Conservation (phyloP, 2,888 invertebrate genomes). For the Hemistola chrysoprasaria region DNA sequence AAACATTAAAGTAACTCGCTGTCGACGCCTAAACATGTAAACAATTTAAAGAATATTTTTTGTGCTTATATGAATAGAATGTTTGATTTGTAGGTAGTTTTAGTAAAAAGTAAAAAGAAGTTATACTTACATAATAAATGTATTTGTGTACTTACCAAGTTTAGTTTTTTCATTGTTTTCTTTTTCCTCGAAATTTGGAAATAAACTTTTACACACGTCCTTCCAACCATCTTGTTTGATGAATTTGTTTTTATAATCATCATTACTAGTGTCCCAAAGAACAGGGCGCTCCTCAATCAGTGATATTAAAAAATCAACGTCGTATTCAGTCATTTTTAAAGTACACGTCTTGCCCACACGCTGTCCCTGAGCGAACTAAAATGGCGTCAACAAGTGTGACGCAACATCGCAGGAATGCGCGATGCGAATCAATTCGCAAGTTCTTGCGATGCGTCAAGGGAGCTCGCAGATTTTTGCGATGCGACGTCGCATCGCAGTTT, state of each 20-base stretch:
- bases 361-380: slow-evolving; percentile 31
- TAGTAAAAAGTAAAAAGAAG: slow-evolving; percentile 25
- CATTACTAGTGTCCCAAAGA: slow-evolving; percentile 33
- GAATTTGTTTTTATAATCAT: slow-evolving; percentile 33
- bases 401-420: too few species aligned
- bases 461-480: too few species aligned
- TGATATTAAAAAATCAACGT: slow-evolving; percentile 30
- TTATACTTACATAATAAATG: slow-evolving; percentile 26
- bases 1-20: slow-evolving; percentile 24
- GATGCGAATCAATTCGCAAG: too few species aligned
- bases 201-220: slow-evolving; percentile 31
- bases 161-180: slow-evolving; percentile 33
- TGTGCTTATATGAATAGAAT: slow-evolving; percentile 28
- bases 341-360: slow-evolving; percentile 25
- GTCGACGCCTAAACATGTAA: slow-evolving; percentile 23
- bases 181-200: slow-evolving; percentile 31
- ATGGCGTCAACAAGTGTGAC: too few species aligned
- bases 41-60: too few species aligned
- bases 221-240: slow-evolving; percentile 30
- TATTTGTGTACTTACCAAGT: slow-evolving; percentile 29
- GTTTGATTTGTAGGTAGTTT: slow-evolving; percentile 28
- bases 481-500: too few species aligned
- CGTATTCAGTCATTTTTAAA: slow-evolving; percentile 28
- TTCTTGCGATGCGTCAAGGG: too few species aligned
- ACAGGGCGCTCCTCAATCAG: slow-evolving; percentile 21